A percentile compares a stretch with the other conserved stretches of the same genome.
Evolutionary conservation across 2,888 invertebrate species (phyloP).

Genomic region (Drosophila incognita): DNA sequence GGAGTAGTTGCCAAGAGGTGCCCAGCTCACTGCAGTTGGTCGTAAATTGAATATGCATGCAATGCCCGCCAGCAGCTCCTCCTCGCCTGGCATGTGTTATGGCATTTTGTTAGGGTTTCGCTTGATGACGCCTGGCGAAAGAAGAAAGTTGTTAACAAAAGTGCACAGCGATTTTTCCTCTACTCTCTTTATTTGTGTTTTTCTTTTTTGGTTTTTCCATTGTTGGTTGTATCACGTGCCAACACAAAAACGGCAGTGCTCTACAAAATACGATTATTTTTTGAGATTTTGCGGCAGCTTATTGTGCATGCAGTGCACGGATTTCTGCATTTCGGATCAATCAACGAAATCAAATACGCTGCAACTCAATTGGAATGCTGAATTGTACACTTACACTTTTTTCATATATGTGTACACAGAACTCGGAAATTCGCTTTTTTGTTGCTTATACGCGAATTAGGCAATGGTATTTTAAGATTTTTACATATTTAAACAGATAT

Average conservation of each 20-base stretch:
- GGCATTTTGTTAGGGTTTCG: constrained; percentile 44
- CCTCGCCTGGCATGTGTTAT: constrained; percentile 40
- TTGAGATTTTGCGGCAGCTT: constrained; percentile 29
- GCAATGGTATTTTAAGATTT: neutral
- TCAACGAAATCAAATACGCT: constrained; percentile 34
- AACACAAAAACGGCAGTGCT: constrained; percentile 33
- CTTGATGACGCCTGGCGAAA: constrained; percentile 30
- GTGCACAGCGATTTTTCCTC: constrained; percentile 32
- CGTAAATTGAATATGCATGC: constrained; percentile 69
- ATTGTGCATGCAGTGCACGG: constrained; percentile 48
- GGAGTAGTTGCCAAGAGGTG: neutral
- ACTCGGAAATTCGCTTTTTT: neutral
- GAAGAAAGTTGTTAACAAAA: constrained; percentile 63
- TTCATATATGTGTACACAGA: neutral
- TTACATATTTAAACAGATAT: neutral
- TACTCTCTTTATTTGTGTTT: neutral
- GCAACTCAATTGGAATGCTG: constrained; percentile 30
- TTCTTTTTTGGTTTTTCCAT: constrained; percentile 4
- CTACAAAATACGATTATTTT: constrained; percentile 21
- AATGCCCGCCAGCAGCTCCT: constrained; percentile 8
- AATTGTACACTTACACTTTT: neutral
- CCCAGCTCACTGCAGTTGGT: constrained; percentile 55
- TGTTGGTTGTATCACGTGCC: constrained; percentile 66
- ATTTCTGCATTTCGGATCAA: constrained; percentile 43
- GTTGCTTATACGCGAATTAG: neutral